Conservation (phyloP, 2,113 vertebrate genomes). For the Mesocricetus auratus region DNA sequence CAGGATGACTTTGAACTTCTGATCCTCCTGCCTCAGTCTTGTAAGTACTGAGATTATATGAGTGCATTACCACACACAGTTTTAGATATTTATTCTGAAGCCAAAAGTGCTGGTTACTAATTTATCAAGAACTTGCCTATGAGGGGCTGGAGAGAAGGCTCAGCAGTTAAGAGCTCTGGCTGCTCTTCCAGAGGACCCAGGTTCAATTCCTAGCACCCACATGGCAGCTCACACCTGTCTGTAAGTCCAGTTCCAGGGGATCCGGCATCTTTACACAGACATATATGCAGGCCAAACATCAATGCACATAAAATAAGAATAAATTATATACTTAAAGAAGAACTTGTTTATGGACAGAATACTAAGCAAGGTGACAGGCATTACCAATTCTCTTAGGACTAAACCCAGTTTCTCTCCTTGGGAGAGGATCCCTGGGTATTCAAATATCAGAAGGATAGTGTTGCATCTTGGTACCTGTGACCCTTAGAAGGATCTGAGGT, state of each 20-base stretch:
- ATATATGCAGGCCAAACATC: background rate
- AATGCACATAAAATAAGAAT: background rate
- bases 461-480: background rate
- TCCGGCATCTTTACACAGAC: background rate
- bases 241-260: background rate
- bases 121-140: background rate
- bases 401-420: background rate
- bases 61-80: background rate
- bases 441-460: background rate
- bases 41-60: background rate
- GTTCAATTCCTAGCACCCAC: background rate
- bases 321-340: background rate
- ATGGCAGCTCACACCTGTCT: background rate
- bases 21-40: background rate
- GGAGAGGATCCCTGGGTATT: background rate
- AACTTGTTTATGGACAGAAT: background rate
- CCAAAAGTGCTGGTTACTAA: conserved; percentile 17
- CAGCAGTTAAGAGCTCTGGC: background rate
- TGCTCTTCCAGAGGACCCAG: background rate
- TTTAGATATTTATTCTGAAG: background rate
- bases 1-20: background rate
- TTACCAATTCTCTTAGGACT: background rate
- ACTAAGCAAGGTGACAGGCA: background rate
- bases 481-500: no score
- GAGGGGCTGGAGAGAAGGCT: background rate